Conservation (phyloP, 2,113 vertebrate species). For the Sialia sialis region DNA sequence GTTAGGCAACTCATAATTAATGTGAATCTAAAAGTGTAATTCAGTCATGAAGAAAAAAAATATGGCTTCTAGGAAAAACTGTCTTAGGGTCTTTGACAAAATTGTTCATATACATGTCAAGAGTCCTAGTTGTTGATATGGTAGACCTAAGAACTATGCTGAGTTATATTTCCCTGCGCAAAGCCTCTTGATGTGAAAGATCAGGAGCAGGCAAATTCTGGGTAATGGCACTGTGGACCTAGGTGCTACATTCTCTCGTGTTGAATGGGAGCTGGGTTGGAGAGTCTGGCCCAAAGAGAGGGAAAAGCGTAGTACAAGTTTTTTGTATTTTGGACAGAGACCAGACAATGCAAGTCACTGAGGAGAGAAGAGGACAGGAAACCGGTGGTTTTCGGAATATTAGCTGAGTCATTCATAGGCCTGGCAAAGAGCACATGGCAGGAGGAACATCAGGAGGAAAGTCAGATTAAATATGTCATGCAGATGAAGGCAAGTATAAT, state of each 20-base stretch:
- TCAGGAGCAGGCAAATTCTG: background rate
- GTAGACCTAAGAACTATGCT: background rate
- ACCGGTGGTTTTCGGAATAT: background rate
- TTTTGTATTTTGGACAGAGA: background rate
- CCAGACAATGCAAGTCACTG: background rate
- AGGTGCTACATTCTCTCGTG: background rate
- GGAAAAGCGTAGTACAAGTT: background rate
- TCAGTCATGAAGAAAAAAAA: background rate
- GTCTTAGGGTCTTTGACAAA: background rate
- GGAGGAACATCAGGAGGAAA: background rate
- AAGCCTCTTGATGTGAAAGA: background rate
- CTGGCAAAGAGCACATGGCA: background rate
- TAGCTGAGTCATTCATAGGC: background rate
- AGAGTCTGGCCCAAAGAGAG: background rate
- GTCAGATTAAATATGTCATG: background rate
- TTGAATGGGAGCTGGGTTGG: background rate
- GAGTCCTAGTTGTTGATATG: background rate
- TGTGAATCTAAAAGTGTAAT: background rate
- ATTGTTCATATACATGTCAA: background rate
- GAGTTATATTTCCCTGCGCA: background rate
- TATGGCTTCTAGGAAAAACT: background rate
- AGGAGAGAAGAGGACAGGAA: background rate
- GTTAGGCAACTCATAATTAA: fast-evolving
- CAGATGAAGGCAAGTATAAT: background rate
- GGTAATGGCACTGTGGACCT: fast-evolving